Conservation (phyloP, 2,113 vertebrate genomes). For the Oncorhynchus kisutch region DNA sequence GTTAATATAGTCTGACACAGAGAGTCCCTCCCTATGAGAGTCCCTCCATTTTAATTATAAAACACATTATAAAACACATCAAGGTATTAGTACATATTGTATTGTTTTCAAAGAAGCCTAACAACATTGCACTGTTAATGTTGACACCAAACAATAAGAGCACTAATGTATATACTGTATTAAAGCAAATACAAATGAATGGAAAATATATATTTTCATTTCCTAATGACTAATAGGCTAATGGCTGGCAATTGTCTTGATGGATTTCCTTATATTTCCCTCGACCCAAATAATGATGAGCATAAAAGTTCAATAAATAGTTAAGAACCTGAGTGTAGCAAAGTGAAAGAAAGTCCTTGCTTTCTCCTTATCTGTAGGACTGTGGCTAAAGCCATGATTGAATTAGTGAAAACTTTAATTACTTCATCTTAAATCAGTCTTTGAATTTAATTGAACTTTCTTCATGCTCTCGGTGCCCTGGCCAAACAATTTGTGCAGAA, state of each 20-base stretch:
- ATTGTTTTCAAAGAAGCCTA: conserved; percentile 5
- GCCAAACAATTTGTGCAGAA: conserved; percentile 88
- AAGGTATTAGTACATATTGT: not conserved
- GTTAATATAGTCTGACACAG: conserved; percentile 33
- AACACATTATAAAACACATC: conserved; percentile 6
- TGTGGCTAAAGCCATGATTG: conserved; percentile 79
- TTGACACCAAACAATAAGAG: not conserved
- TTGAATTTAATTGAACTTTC: conserved; percentile 81
- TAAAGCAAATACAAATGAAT: not conserved
- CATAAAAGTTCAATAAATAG: conserved; percentile 14
- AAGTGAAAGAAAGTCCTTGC: conserved; percentile 17
- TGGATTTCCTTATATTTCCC: not conserved
- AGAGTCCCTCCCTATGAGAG: not conserved
- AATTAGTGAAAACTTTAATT: conserved; percentile 89
- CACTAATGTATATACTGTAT: not conserved
- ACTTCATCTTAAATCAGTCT: conserved; percentile 79
- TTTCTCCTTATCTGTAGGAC: conserved; percentile 68
- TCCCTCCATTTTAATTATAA: not conserved
- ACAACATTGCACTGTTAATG: not conserved
- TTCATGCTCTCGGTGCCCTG: conserved; percentile 84
- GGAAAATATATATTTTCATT: not conserved
- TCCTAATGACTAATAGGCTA: not conserved
- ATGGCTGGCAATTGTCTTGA: not conserved
- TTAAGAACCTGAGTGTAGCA: conserved; percentile 22
- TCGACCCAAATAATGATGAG: not conserved